Conservation (phyloP, 2,797 vertebrate genomes). For the Bufotes viridis region DNA sequence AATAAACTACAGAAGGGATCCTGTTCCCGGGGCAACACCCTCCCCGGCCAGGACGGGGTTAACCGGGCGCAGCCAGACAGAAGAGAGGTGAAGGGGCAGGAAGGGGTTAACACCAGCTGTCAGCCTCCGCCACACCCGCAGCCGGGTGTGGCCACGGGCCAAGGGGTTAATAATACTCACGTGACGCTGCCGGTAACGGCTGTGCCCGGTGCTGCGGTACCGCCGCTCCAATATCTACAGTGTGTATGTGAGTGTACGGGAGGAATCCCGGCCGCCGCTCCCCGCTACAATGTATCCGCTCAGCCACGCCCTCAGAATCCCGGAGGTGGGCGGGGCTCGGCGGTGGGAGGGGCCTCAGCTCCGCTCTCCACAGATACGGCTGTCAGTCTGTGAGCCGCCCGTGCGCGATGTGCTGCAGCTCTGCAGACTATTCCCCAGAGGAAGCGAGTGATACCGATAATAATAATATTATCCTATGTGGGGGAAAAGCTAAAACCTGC, state of each 20-base stretch:
- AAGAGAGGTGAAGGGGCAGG: not conserved
- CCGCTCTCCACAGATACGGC: not conserved
- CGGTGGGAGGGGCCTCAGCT: not conserved
- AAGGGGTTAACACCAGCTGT: not conserved
- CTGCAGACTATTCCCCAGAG: no score
- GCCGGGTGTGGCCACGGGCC: not conserved
- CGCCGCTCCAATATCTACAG: not conserved
- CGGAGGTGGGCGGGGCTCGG: not conserved
- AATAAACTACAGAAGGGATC: not conserved
- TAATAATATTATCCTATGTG: no score
- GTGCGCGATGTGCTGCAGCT: not conserved
- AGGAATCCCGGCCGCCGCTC: not conserved
- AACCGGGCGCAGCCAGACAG: not conserved
- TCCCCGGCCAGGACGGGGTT: not conserved
- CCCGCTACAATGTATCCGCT: slow-evolving; percentile 1
- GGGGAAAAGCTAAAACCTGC: no score
- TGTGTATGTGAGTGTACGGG: not conserved
- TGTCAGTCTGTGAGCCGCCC: not conserved
- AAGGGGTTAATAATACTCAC: not conserved
- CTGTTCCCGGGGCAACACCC: not conserved
- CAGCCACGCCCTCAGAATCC: not conserved
- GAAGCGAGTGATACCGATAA: no score
- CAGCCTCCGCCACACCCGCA: not conserved
- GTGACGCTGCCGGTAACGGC: not conserved
- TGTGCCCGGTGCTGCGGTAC: not conserved